Percentiles rank a stretch among this genome's conserved stretches.
These are phyloP conservation scores for Xestia sexstrigata DNA, from an alignment of 2,888 invertebrate species.

Conservation along the genomic window DNA sequence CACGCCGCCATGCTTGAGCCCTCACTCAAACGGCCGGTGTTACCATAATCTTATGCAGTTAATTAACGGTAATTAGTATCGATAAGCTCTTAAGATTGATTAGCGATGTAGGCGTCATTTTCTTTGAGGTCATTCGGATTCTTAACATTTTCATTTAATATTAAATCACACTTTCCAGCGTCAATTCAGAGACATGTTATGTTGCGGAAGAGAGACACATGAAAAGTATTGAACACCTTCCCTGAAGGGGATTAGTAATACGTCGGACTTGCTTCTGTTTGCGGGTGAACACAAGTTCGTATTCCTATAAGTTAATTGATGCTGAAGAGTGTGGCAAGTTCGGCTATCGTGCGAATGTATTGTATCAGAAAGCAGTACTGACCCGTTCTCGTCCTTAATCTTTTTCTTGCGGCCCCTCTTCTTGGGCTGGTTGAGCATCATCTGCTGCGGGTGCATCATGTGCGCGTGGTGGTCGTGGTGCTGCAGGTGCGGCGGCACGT, in stretches of 20 bases:
- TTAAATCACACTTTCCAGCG: constrained; percentile 4
- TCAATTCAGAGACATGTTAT: not conserved
- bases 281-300: not conserved
- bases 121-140: not conserved
- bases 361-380: constrained; percentile 68
- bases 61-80: constrained; percentile 40
- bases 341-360: not conserved
- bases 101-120: constrained; percentile 11
- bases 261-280: not conserved
- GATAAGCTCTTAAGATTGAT: constrained; percentile 36
- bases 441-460: constrained; percentile 84
- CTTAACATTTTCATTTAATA: not conserved
- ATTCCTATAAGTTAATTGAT: not conserved
- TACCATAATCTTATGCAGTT: constrained; percentile 21
- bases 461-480: constrained; percentile 82
- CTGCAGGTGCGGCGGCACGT: constrained; percentile 80
- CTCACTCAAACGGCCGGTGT: constrained; percentile 20
- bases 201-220: not conserved
- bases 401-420: constrained; percentile 97
- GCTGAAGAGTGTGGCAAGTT: not conserved
- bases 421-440: constrained; percentile 92
- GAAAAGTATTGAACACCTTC: not conserved
- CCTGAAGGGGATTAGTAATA: not conserved
- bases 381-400: constrained; percentile 92
- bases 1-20: constrained; percentile 32